Conservation (phyloP, 2,888 invertebrate species). For the Periphyllus acericola region DNA sequence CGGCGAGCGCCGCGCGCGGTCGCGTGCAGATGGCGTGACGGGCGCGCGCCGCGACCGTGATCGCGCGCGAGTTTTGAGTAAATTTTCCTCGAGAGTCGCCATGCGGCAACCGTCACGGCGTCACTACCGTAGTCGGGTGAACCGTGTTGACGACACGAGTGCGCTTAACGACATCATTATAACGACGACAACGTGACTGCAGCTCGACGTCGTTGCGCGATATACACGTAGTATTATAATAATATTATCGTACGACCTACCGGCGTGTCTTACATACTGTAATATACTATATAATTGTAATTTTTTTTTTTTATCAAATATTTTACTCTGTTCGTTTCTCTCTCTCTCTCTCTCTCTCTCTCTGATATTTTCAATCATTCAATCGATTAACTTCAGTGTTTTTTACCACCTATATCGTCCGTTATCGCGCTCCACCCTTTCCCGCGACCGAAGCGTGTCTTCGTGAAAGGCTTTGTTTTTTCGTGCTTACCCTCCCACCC, state of each 20-base stretch:
- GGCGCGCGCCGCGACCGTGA: not conserved
- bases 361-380: too few species aligned
- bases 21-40: conserved; percentile 38
- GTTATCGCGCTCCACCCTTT: not conserved
- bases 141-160: not conserved
- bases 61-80: not conserved
- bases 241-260: too few species aligned
- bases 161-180: not conserved
- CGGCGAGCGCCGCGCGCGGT: not conserved
- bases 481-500: not conserved
- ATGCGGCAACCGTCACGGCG: conserved; percentile 58
- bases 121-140: conserved; percentile 7
- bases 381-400: too few species aligned
- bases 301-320: not conserved
- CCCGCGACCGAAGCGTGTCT: too few species aligned
- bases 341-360: too few species aligned
- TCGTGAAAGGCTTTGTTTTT: not conserved
- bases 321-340: not conserved
- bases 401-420: not conserved
- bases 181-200: too few species aligned
- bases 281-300: too few species aligned
- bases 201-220: too few species aligned
- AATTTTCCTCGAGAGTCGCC: conserved; percentile 57
- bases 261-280: too few species aligned
- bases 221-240: too few species aligned